Evolutionary conservation across 2,888 invertebrate species (phyloP), one percentile per base, ranked within the genome.

Genomic region (Pristionchus mayeri): DNA sequence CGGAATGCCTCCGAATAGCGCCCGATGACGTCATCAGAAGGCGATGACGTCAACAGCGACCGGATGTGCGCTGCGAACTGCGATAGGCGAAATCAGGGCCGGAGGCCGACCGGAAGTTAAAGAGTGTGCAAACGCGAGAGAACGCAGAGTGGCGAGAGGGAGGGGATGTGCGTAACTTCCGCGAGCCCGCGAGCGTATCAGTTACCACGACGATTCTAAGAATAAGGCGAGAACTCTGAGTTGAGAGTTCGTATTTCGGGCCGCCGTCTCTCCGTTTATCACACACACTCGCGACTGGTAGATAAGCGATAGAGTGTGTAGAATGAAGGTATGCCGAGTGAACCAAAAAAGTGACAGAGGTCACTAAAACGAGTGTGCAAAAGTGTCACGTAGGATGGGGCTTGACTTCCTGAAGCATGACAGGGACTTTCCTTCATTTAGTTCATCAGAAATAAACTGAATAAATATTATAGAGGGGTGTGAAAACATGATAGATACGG

Each of bases 131-230:
- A n/a, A 24, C 7, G 37, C 11, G 57, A 57, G 57, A 80, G 80
- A 80, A 52, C n/a, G 57, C 24, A 80, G 78, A 48, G 48, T 44
- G n/a, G 44, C n/a, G n/a, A 71, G 67, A 67, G 71, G 37, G 37
- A 3, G 34, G 37, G 37, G 71, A 71, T 71, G 71, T 71, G 71
- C 71, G 71, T 71, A 71, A 71, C 71, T 71, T 71, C 71, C 71
- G 34, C 67, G n/a, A 9, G 44, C 44, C 44, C 13, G 7, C 7
- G 44, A 6, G 7, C 48, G 76, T 78, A 78, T 50, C 50, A 50
- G 76, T 50, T 78, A 78, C 76, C 50, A 78, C 50, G 30, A 50
- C 18, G 44, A 21, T 71, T 71, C 71, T 71, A 71, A 71, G 71
- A 71, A 71, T 71, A 71, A 44, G 71, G 9, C 24, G 37, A 71